phyloP scores from a whole-genome alignment of 2,797 vertebrate genomes.

The Gadopsis marmoratus region DNA sequence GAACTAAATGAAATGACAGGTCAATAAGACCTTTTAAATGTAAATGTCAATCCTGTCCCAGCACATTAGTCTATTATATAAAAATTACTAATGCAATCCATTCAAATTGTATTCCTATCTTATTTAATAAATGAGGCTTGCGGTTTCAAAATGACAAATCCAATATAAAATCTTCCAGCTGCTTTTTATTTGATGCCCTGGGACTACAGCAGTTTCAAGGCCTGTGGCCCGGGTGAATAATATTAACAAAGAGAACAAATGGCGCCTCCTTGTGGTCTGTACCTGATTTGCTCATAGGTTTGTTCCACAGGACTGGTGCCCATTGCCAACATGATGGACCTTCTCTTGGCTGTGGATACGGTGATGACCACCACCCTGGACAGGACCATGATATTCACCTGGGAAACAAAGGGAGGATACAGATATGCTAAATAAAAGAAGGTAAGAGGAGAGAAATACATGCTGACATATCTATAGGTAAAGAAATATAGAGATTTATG shows the following conservation, averaged over 20 bases:
- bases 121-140: conserved; percentile 39
- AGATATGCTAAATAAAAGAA: neutral
- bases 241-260: conserved; percentile 73
- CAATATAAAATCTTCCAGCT: conserved; percentile 42
- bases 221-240: neutral
- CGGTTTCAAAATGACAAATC: conserved; percentile 47
- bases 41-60: neutral
- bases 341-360: conserved; percentile 85
- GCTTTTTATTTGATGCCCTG: conserved; percentile 38
- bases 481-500: neutral
- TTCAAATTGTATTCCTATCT: conserved; percentile 33
- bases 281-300: conserved; percentile 86
- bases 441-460: neutral
- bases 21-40: neutral
- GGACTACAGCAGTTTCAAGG: conserved; percentile 43
- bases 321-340: conserved; percentile 85
- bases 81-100: conserved; percentile 25
- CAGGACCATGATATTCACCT: conserved; percentile 88
- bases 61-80: conserved; percentile 14
- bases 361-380: conserved; percentile 86
- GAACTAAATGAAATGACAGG: neutral
- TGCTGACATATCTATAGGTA: neutral
- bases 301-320: conserved; percentile 81
- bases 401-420: neutral
- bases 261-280: conserved; percentile 82